Base-by-base conservation (phyloP, 1,140 invertebrate genomes). In the Cherax destructor region DNA sequence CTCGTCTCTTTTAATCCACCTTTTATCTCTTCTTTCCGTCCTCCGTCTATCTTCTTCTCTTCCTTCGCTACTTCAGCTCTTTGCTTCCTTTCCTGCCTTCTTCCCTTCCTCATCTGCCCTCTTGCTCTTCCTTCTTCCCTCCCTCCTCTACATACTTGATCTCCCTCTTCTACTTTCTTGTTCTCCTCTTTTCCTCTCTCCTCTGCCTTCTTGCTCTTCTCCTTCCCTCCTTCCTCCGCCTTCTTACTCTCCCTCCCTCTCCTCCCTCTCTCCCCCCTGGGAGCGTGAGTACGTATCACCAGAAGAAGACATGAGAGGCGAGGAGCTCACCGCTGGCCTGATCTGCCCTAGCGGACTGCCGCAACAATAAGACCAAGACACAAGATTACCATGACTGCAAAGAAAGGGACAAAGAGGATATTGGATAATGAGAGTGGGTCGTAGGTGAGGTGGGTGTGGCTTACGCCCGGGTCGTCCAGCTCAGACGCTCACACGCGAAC, bases 361-460 rank as follows among this genome's bases (percentile, higher is more conserved):
- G 11, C 52, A n/a, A 69, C 83, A 84, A 84, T 84, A 84, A 84
- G 41, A 18, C 83, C 83, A 84, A 69, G 83, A 84, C 83, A 84
- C 41, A 84, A 84, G 65, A 84, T 84, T 84, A 69, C 83, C 61
- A 41, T 84, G 83, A 84, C 59, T 84, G 83, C 83, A 84, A 69
- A 56, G 83, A 84, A 84, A 84, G 61, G 41, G 83, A 84, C 59
- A 84, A 69, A 84, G 83, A 24, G 83, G 65, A 84, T 84, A 84
- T 84, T 84, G 83, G 83, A 84, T 84, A 84, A 84, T 84, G 83
- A 84, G 65, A 84, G 83, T 84, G 83, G 83, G 16, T 52, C 18
- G 65, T n/a, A 61, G 21, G 56, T 65, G 47, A 24, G 83, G 11
- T 69, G 83, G 83, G 83, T 84, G 83, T 84, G 83, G 83, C 83